Conservation (phyloP, 2,888 invertebrate species). For the Plagiodera versicolora region DNA sequence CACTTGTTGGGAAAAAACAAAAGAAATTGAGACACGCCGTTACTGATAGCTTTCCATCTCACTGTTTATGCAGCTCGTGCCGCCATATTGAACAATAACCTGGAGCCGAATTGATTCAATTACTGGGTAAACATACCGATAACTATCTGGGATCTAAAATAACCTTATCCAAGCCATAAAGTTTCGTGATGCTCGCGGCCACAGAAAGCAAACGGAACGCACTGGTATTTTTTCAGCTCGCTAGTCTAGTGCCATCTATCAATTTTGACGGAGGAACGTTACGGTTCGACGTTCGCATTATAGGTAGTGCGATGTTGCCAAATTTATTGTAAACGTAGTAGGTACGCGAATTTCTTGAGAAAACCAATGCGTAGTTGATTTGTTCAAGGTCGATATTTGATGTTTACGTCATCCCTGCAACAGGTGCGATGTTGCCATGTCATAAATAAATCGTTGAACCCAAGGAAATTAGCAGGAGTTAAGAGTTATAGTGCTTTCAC, state of each 20-base stretch:
- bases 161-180: slow-evolving; percentile 7
- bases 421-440: too few relatives aligned
- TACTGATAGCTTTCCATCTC: too few relatives aligned
- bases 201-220: background rate
- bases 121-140: slow-evolving; percentile 11
- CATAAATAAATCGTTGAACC: too few relatives aligned
- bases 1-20: too few relatives aligned
- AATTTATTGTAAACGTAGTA: too few relatives aligned
- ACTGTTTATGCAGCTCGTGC: background rate
- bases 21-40: too few relatives aligned
- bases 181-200: slow-evolving; percentile 11
- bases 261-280: background rate
- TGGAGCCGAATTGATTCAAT: slow-evolving; percentile 16
- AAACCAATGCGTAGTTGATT: too few relatives aligned
- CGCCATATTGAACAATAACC: background rate
- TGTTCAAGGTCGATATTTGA: too few relatives aligned
- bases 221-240: background rate
- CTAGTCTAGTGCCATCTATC: background rate
- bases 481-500: too few relatives aligned
- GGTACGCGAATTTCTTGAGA: too few relatives aligned
- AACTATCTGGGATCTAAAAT: slow-evolving; percentile 10
- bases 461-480: too few relatives aligned
- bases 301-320: background rate
- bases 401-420: too few relatives aligned
- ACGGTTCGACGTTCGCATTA: background rate